These are phyloP conservation scores for Heterodera carotae DNA, from an alignment of 1,140 invertebrate species.

Conservation along the genomic window DNA sequence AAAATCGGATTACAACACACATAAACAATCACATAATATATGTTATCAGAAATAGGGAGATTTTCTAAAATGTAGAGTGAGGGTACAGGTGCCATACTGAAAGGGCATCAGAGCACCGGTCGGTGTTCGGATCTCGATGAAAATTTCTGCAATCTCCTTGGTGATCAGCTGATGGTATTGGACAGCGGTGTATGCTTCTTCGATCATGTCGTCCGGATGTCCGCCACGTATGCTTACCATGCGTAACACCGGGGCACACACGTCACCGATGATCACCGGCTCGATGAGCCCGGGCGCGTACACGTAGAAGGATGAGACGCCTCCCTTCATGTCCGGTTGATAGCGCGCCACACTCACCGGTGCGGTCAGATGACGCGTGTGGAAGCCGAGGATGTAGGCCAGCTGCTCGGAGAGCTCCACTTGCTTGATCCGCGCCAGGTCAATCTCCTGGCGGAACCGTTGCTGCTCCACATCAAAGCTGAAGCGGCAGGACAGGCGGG, in stretches of 20 bases:
- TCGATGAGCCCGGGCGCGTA: slow-evolving; percentile 42
- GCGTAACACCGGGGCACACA: slow-evolving; percentile 27
- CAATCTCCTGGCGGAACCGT: not conserved
- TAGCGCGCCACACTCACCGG: not conserved
- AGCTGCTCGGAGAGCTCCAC: not conserved
- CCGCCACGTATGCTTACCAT: slow-evolving; percentile 21
- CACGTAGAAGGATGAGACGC: slow-evolving; percentile 28
- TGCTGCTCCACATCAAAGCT: not conserved
- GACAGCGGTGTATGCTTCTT: slow-evolving; percentile 12
- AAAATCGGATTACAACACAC: not conserved
- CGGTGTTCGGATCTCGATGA: slow-evolving; percentile 27
- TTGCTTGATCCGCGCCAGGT: not conserved
- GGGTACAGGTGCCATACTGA: slow-evolving; percentile 11
- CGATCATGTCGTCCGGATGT: slow-evolving; percentile 15
- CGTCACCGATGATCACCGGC: slow-evolving; percentile 33
- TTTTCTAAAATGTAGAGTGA: not conserved
- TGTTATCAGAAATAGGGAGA: not conserved
- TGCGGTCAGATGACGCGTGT: not conserved
- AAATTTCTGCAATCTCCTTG: slow-evolving; percentile 33
- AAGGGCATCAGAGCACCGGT: slow-evolving; percentile 3
- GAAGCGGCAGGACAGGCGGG: not conserved
- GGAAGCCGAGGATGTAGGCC: not conserved
- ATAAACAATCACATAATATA: not conserved
- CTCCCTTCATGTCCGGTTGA: slow-evolving; percentile 16
- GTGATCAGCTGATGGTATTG: slow-evolving; percentile 30